Evolutionary conservation across 2,797 vertebrate genomes (phyloP).

Genomic region (Clarias laeviceps): DNA sequence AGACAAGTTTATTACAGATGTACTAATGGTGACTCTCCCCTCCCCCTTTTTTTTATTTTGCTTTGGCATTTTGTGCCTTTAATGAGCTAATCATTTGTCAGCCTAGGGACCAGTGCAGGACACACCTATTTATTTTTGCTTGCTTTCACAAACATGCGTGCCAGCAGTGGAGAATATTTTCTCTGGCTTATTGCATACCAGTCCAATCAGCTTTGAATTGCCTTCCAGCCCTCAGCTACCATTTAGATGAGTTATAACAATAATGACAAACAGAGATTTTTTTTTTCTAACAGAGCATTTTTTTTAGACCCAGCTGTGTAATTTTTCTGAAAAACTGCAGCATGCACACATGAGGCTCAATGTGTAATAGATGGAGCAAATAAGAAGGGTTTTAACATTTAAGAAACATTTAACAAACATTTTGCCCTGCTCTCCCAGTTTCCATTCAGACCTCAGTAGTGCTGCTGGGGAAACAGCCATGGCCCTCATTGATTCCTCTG

Average conservation of each 20-base stretch:
- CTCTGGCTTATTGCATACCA: constrained; percentile 29
- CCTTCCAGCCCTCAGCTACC: constrained; percentile 11
- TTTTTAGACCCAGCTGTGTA: constrained; percentile 19
- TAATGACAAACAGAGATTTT: constrained; percentile 43
- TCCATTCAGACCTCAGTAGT: constrained; percentile 10
- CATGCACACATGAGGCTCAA: constrained; percentile 10
- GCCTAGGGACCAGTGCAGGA: not conserved
- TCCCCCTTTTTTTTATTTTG: not conserved
- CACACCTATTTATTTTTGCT: constrained; percentile 12
- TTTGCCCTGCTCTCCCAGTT: constrained; percentile 6
- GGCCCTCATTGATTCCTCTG: constrained; percentile 21
- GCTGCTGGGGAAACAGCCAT: constrained; percentile 29
- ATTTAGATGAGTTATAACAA: constrained; percentile 12
- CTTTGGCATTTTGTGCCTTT: not conserved
- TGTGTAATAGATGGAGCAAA: not conserved
- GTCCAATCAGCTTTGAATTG: constrained; percentile 15
- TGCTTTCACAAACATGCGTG: constrained; percentile 9
- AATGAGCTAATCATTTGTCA: not conserved
- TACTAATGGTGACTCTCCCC: no score
- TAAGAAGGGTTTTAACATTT: not conserved
- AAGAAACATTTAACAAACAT: not conserved
- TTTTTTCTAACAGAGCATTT: constrained; percentile 10
- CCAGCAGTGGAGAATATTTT: constrained; percentile 37
- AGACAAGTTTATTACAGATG: not conserved
- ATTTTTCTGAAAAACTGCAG: constrained; percentile 25